Evolutionary conservation across 1,140 invertebrate species (phyloP).

Genomic region (Ceratina calcarata): DNA sequence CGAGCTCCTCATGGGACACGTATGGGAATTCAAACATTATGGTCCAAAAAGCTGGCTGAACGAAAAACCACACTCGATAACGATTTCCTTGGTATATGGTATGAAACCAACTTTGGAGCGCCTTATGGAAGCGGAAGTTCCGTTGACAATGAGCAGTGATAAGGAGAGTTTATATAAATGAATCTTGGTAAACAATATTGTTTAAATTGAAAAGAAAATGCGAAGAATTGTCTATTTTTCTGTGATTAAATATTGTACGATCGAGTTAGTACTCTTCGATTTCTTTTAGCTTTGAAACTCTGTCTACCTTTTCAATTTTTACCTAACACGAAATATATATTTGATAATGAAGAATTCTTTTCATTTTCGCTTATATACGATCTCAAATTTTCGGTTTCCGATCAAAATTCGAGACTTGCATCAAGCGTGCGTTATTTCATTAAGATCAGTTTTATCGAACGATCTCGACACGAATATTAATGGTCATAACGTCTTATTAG

Average conservation of each 20-base stretch:
- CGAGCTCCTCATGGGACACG: background rate
- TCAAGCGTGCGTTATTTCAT: background rate
- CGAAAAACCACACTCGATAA: background rate
- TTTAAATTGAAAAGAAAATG: background rate
- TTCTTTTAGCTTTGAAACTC: background rate
- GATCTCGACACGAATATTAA: background rate
- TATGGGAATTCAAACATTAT: background rate
- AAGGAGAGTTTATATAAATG: too few relatives aligned
- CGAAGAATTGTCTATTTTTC: background rate
- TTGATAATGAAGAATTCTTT: background rate
- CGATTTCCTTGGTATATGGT: constrained; percentile 9
- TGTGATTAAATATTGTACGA: background rate
- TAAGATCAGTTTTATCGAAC: background rate
- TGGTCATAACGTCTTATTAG: background rate
- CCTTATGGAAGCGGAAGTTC: background rate
- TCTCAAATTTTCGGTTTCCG: background rate
- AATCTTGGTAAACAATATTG: too few relatives aligned
- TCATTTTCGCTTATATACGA: background rate
- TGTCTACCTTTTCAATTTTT: background rate
- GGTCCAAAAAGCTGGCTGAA: background rate
- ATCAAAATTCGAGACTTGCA: background rate
- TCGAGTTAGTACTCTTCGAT: background rate
- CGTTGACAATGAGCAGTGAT: too few relatives aligned
- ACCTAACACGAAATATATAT: background rate
- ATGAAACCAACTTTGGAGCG: constrained; percentile 16